Evolutionary conservation across 1,140 invertebrate genomes (phyloP).

Genomic region (Calliphora vicina): DNA sequence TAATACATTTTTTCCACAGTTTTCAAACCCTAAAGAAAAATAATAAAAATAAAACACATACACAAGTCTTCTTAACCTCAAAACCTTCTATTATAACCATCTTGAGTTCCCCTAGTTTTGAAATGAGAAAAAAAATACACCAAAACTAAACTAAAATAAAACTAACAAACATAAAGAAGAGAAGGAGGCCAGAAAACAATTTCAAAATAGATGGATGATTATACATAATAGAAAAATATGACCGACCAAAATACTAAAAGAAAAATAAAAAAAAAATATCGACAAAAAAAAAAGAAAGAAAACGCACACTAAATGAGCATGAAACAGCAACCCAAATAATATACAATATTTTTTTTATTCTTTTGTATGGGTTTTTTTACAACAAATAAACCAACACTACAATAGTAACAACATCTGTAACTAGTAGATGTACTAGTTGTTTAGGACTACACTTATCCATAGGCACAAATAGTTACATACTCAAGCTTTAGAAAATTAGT

Average conservation of each 20-base stretch:
- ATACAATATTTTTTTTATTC: neutral
- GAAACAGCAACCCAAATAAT: neutral
- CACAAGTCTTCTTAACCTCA: neutral
- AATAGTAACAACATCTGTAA: neutral
- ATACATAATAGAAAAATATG: neutral
- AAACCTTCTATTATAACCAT: neutral
- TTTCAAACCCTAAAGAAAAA: neutral
- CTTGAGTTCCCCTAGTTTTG: neutral
- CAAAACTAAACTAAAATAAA: neutral
- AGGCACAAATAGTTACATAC: neutral
- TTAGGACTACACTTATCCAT: neutral
- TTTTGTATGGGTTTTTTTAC: neutral
- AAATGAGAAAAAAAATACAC: neutral
- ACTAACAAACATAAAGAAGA: neutral
- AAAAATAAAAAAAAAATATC: neutral
- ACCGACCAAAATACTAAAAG: neutral
- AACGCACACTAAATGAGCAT: neutral
- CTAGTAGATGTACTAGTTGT: no score
- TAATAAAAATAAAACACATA: neutral
- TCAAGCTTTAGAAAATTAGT: neutral
- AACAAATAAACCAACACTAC: neutral
- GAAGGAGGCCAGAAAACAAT: neutral
- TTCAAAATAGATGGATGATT: slow-evolving; percentile 10
- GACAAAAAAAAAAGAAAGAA: no score
- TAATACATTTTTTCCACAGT: no score